Evolutionary conservation across 2,888 invertebrate species (phyloP).

Genomic region (Callyntrura guangdongensis): DNA sequence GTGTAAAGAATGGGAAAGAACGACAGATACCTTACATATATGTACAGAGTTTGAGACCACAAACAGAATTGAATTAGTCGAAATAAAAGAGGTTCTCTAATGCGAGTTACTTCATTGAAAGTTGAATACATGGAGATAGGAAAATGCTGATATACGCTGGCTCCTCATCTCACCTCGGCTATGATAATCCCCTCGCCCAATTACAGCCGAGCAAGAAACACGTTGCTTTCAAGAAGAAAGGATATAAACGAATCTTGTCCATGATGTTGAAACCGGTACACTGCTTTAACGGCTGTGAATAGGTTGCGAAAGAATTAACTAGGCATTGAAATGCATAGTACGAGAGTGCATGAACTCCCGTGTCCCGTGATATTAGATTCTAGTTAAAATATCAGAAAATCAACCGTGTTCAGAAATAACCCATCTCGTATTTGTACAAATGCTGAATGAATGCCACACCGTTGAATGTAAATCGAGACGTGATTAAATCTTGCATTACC

Average conservation of each 20-base stretch:
- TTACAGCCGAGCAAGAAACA: slow-evolving; percentile 15
- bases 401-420: too few relatives aligned
- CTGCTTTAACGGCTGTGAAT: neutral
- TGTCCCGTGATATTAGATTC: too few relatives aligned
- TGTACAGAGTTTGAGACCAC: neutral
- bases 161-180: slow-evolving; percentile 29
- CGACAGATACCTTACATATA: neutral
- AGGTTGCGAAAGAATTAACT: neutral
- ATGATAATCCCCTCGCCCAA: slow-evolving; percentile 55
- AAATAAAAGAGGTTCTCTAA: neutral
- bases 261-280: neutral
- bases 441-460: too few relatives aligned
- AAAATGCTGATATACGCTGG: neutral
- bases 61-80: neutral
- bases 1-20: neutral
- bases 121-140: slow-evolving; percentile 29
- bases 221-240: neutral
- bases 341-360: too few relatives aligned
- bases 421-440: too few relatives aligned
- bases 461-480: too few relatives aligned
- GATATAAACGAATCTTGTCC: slow-evolving; percentile 24
- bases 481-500: too few relatives aligned
- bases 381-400: too few relatives aligned
- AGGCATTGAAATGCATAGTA: too few relatives aligned
- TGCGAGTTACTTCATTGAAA: neutral